Evolutionary conservation across 2,888 invertebrate genomes (phyloP).

Genomic region (Aleiodes alternator): DNA sequence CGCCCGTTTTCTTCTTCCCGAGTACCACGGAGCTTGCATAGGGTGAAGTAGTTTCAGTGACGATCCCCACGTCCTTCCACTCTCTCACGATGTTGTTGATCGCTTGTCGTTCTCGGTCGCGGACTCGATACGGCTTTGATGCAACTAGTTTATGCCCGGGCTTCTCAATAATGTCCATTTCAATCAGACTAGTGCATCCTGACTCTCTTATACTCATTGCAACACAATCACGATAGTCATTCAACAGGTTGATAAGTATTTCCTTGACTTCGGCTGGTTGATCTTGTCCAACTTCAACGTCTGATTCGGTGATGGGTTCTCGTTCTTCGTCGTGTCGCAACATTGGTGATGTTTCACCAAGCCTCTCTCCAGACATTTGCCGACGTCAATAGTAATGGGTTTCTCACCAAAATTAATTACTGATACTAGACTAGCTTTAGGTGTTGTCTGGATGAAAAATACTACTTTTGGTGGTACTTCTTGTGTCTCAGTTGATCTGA

Average conservation of each 20-base stretch:
- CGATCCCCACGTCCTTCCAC: slow-evolving; percentile 32
- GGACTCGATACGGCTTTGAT: slow-evolving; percentile 40
- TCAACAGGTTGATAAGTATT: background rate
- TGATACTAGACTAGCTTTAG: too few species aligned
- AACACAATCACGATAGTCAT: slow-evolving; percentile 37
- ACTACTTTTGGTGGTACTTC: too few species aligned
- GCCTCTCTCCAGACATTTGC: too few species aligned
- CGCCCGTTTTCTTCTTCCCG: slow-evolving; percentile 56
- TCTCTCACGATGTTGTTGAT: slow-evolving; percentile 36
- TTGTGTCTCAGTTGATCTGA: too few species aligned
- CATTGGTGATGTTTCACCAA: too few species aligned
- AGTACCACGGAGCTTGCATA: slow-evolving; percentile 53
- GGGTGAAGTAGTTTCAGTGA: slow-evolving; percentile 43
- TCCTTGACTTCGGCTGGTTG: too few species aligned
- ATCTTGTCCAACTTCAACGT: too few species aligned
- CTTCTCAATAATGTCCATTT: slow-evolving; percentile 40
- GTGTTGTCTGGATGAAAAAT: too few species aligned
- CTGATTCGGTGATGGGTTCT: too few species aligned
- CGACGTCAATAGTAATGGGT: too few species aligned
- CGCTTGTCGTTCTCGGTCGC: slow-evolving; percentile 38
- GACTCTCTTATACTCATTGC: slow-evolving; percentile 19
- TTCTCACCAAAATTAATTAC: too few species aligned
- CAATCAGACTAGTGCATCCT: slow-evolving; percentile 33
- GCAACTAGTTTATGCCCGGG: background rate
- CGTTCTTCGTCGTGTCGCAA: too few species aligned